Evolutionary conservation across 2,113 vertebrate genomes (phyloP), one percentile per base, ranked within the genome.

Genomic region (Micronisus gabar): DNA sequence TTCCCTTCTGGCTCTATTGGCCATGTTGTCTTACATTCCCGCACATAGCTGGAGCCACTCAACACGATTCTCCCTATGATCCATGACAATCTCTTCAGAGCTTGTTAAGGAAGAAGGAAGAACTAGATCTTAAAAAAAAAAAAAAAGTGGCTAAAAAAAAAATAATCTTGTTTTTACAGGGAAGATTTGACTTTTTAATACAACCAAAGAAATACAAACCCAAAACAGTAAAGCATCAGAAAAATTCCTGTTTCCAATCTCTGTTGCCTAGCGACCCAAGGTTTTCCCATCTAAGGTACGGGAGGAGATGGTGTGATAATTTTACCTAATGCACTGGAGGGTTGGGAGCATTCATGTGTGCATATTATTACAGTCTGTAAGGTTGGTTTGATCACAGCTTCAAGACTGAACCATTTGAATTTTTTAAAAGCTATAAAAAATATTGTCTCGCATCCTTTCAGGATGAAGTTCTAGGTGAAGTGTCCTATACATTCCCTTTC

Each of bases 261-360:
- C 58, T 86, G 95, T 96, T 96, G 90, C 96, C 45, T 96, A 97
- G 96, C 20, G 1, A 97, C 96, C 41, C 62, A 63, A 86, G 86
- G 75, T 61, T 88, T 88, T 90, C 59, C 81, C 67, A 59, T 91
- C 74, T 80, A 68, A 96, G 85, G 79, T 88, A 88, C 7, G 20
- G 79, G 73, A 94, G 83, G 73, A 90, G 78, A 83, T 53, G 70
- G 40, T 81, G 55, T 93, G 91, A 90, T 85, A 58, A 88, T 93
- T 93, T 80, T 85, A 86, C 81, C 78, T 91, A 85, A 87, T 23
- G 58, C 78, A 58, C 78, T 80, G 62, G 48, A 81, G 61, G 70
- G 36, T 40, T 47, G 6, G 85, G 50, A 91, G 71, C 87, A 59
- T 88, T 91, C 67, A 38, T 52, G 67, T 45, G 17, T 81, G 59